Evolutionary conservation across 2,888 invertebrate species (phyloP), one percentile per base, ranked within the genome.

Genomic region (Choristoneura rosaceana): DNA sequence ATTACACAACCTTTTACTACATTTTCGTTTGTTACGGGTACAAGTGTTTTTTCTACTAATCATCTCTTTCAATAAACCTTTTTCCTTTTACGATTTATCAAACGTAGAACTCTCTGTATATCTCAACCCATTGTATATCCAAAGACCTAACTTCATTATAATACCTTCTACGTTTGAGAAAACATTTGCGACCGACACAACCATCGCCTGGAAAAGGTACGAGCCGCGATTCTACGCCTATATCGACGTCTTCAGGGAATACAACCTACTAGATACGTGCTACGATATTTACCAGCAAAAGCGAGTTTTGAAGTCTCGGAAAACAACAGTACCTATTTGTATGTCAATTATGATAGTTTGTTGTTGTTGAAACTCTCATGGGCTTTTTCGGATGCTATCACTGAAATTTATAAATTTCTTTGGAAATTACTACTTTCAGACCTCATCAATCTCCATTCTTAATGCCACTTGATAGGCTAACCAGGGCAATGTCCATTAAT

Each of bases 391-490:
- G 5, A 34, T 55, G 2, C 12, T 55, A 25, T 25, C 25, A 5
- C 4, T 25, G 25, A 55, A 38, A 50, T 5, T 41, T 14, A 17
- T 15, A 33, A 52, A 65, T 38, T 52, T 69, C 10, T 52, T 41
- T 43, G 17, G 8, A 43, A 41, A 25, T 10, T 25, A 41, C n/a
- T 33, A 10, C 45, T 68, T 58, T 17, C 38, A 41, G 45, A 17
- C 9, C 55, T 34, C 58, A 70, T 70, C 69, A 45, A 70, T 70
- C 63, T 70, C 63, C 45, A 63, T 55, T 58, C 45, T 52, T 43
- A 62, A 62, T 60, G 59, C 34, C 0, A 50, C 50, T 60, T 61
- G 68, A 52, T 61, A 61, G 69, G 41, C 10, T 50, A 52, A 41
- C 25, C 38, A 38, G 41, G n/a, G 50, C 14, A 25, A 61, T 17